Conservation (phyloP, 2,113 vertebrate genomes). For the Lagopus leucura region DNA sequence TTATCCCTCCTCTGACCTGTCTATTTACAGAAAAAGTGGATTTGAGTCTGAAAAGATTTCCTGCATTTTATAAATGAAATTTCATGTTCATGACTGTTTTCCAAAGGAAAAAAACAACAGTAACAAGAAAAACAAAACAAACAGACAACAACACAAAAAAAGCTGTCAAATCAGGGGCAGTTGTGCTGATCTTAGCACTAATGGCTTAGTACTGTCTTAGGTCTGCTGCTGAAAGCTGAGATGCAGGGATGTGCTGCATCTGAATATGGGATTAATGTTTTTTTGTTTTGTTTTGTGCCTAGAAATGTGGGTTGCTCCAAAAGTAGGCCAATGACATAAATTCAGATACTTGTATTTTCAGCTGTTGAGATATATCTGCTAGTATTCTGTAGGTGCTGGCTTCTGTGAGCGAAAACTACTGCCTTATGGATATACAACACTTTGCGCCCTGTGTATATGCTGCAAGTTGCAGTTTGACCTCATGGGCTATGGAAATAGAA, state of each 20-base stretch:
- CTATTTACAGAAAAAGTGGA: not conserved
- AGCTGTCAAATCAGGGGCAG: not conserved
- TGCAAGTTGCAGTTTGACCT: not conserved
- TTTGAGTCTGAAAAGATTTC: not conserved
- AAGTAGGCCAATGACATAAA: not conserved
- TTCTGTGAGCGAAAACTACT: not conserved
- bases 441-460: fast-evolving
- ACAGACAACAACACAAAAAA: no score
- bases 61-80: not conserved
- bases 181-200: not conserved
- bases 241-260: not conserved
- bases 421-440: fast-evolving
- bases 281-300: not conserved
- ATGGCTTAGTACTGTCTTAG: not conserved
- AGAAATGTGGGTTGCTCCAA: not conserved
- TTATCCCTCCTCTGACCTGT: not conserved
- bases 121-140: not conserved
- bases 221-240: not conserved
- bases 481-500: not conserved
- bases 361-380: not conserved
- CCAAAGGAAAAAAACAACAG: no score
- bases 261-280: not conserved
- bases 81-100: not conserved
- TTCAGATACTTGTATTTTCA: not conserved
- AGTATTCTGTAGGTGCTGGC: not conserved